These are phyloP conservation scores for Pristionchus fissidentatus DNA, from an alignment of 2,888 invertebrate species.

Conservation along the genomic window DNA sequence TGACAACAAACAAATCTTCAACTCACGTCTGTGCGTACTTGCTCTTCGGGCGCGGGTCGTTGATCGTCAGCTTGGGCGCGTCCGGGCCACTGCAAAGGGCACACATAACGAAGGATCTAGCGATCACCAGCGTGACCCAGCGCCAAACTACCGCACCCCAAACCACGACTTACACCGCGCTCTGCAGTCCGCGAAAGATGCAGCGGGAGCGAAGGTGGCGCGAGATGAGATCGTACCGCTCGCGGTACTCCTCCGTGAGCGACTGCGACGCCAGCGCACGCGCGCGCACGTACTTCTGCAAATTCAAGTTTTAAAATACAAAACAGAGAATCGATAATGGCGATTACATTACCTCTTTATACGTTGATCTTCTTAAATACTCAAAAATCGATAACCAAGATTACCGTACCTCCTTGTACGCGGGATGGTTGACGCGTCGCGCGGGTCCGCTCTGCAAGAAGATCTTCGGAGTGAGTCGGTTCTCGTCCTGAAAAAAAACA, in stretches of 20 bases:
- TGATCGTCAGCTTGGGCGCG: conserved; percentile 19
- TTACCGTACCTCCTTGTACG: conserved; percentile 11
- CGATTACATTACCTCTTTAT: neutral
- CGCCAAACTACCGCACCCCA: neutral
- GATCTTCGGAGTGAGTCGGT: neutral
- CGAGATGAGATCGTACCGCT: conserved; percentile 23
- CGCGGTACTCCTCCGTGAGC: conserved; percentile 5
- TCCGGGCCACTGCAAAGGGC: conserved; percentile 10
- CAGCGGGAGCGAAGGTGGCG: neutral
- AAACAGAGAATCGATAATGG: neutral
- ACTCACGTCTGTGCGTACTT: conserved; percentile 33
- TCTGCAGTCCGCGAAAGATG: conserved; percentile 34
- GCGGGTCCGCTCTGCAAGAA: conserved; percentile 36
- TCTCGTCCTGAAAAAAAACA: neutral
- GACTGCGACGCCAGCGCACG: neutral
- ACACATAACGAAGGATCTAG: neutral
- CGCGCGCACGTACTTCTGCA: conserved; percentile 10
- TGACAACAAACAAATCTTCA: neutral
- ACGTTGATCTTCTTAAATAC: too few relatives aligned
- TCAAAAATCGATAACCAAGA: neutral
- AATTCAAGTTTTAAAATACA: neutral
- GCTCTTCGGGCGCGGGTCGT: conserved; percentile 33
- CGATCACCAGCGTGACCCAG: neutral
- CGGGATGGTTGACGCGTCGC: neutral
- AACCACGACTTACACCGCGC: neutral